phyloP scores from a whole-genome alignment of 2,113 vertebrate genomes.

The Hoplias malabaricus region DNA sequence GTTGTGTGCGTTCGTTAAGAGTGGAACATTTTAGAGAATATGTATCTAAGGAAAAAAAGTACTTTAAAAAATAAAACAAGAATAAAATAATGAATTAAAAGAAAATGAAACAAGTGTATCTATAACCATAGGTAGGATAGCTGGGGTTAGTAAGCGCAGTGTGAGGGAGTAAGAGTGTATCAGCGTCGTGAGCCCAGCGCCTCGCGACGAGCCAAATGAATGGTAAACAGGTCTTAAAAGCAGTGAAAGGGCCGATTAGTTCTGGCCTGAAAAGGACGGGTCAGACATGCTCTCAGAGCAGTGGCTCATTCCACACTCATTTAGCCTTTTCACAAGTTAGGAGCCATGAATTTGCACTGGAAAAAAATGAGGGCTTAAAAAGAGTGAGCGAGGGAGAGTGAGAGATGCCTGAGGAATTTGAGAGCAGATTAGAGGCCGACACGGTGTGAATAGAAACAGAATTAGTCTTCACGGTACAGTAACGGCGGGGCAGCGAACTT shows the following conservation, averaged over 20 bases:
- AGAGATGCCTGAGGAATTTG: conserved; percentile 78
- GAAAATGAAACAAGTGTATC: too few relatives aligned
- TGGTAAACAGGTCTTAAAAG: conserved; percentile 79
- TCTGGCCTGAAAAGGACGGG: conserved; percentile 80
- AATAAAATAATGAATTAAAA: too few relatives aligned
- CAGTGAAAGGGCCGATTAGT: conserved; percentile 80
- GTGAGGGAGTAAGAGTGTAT: too few relatives aligned
- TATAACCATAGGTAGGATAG: too few relatives aligned
- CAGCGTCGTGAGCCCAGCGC: conserved; percentile 7
- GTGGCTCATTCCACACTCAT: conserved; percentile 91
- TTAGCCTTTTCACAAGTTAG: conserved; percentile 84
- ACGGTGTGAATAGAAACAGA: conserved; percentile 82
- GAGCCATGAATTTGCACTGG: conserved; percentile 80
- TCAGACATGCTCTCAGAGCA: conserved; percentile 78
- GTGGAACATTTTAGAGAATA: too few relatives aligned
- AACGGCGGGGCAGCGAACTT: conserved; percentile 81
- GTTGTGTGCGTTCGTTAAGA: too few relatives aligned
- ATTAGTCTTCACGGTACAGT: conserved; percentile 86
- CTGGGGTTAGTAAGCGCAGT: too few relatives aligned
- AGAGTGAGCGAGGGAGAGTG: conserved; percentile 36
- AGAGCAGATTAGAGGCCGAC: conserved; percentile 84
- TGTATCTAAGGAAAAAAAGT: too few relatives aligned
- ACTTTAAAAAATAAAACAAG: too few relatives aligned
- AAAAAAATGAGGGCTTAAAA: conserved; percentile 79
- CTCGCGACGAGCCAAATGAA: conserved; percentile 29